phyloP scores from a whole-genome alignment of 2,113 vertebrate species.

The Siniperca knerii region DNA sequence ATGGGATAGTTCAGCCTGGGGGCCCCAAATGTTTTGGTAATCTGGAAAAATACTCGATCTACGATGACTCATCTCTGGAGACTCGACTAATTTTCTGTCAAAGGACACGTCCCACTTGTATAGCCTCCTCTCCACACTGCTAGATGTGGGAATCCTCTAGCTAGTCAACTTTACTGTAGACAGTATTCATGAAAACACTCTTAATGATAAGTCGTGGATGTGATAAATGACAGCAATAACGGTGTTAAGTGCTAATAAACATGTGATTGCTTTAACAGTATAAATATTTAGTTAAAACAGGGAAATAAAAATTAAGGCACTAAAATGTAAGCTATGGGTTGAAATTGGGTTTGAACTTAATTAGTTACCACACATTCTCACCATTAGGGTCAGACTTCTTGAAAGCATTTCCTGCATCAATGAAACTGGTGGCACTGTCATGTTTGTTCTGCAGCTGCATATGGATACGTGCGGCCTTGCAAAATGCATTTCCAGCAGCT shows the following conservation, averaged over 20 bases:
- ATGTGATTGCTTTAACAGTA: not conserved
- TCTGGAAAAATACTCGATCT: not conserved
- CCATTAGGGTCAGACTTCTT: slow-evolving; percentile 98
- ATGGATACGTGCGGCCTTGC: slow-evolving; percentile 95
- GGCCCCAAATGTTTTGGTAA: not conserved
- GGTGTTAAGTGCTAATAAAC: no score
- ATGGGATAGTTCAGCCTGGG: not conserved
- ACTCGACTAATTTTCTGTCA: slow-evolving; percentile 1
- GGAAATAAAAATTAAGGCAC: not conserved
- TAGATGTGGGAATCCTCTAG: not conserved
- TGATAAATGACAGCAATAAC: not conserved
- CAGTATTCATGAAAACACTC: not conserved
- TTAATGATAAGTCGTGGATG: not conserved
- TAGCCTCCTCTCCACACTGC: not conserved
- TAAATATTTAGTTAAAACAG: not conserved
- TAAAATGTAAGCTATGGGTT: not conserved
- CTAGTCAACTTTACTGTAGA: not conserved
- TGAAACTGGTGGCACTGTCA: slow-evolving; percentile 95
- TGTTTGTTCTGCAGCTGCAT: slow-evolving; percentile 99
- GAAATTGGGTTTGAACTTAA: not conserved
- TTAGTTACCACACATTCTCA: slow-evolving; percentile 65
- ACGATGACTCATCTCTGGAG: not conserved
- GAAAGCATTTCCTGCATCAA: slow-evolving; percentile 96
- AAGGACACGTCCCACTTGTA: not conserved
- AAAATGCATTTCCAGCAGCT: slow-evolving; percentile 96